Evolutionary conservation across 2,113 vertebrate species (phyloP).

Genomic region (Misgurnus anguillicaudatus): DNA sequence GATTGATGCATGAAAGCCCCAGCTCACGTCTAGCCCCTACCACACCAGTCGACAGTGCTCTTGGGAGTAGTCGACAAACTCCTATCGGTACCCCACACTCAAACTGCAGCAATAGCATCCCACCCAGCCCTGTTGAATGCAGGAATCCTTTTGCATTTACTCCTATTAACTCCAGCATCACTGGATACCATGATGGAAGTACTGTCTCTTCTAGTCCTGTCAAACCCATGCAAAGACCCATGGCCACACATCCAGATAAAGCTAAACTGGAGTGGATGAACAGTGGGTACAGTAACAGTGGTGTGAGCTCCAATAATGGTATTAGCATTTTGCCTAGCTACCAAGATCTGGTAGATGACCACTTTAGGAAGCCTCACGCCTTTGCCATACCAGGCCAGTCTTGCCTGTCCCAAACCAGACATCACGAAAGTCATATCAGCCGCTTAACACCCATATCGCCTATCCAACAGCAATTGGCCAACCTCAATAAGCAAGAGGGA

Average conservation of each 20-base stretch:
- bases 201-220: conserved; percentile 92
- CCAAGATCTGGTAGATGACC: conserved; percentile 93
- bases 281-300: conserved; percentile 80
- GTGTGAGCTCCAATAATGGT: conserved; percentile 75
- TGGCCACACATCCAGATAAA: conserved; percentile 96
- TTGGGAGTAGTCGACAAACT: conserved; percentile 92
- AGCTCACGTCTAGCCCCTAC: conserved; percentile 85
- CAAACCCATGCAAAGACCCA: conserved; percentile 97
- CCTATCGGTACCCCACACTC: conserved; percentile 94
- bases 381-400: conserved; percentile 94
- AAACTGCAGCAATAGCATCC: conserved; percentile 94
- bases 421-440: conserved; percentile 87
- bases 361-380: conserved; percentile 95
- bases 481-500: conserved; percentile 87
- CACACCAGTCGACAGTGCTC: conserved; percentile 89
- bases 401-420: conserved; percentile 85
- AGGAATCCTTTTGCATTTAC: conserved; percentile 97
- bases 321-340: conserved; percentile 89
- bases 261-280: conserved; percentile 98
- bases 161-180: conserved; percentile 92
- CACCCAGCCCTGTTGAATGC: conserved; percentile 96
- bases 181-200: conserved; percentile 90
- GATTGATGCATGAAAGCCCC: conserved; percentile 88
- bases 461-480: conserved; percentile 86
- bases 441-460: conserved; percentile 94